A percentile compares a stretch with the other conserved stretches of the same genome.
Evolutionary conservation across 2,797 vertebrate genomes (phyloP).

Genomic region (Lepus oiostolus): DNA sequence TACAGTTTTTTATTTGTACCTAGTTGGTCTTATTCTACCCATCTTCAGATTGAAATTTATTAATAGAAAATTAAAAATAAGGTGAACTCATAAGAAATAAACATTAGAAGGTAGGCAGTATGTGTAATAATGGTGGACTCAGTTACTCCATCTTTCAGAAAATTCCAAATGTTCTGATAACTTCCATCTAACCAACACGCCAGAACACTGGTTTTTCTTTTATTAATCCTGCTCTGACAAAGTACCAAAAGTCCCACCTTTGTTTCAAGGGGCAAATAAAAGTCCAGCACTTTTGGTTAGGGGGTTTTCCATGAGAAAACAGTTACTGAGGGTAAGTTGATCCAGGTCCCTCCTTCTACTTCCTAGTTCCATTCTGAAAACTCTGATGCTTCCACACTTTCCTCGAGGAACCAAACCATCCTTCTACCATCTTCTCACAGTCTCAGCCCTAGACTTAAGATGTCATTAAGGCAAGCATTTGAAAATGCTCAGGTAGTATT

Average conservation of each 20-base stretch:
- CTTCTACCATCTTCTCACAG: neutral
- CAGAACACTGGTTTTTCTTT: neutral
- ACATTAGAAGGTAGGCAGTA: neutral
- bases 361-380: neutral
- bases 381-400: neutral
- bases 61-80: slow-evolving; percentile 9
- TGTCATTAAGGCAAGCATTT: neutral
- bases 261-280: neutral
- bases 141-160: neutral
- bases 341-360: neutral
- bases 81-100: neutral
- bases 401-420: neutral
- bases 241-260: neutral
- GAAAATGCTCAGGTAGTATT: neutral
- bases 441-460: neutral
- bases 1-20: neutral
- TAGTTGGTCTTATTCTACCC: neutral
- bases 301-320: neutral
- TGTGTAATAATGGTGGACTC: neutral
- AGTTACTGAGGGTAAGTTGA: neutral
- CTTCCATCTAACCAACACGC: neutral
- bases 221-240: neutral
- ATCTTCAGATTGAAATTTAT: neutral
- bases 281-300: neutral
- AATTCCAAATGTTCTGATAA: neutral